A percentile compares a stretch with the other conserved stretches of the same genome.
phyloP scores from a whole-genome alignment of 2,797 vertebrate genomes.

The Pogoniulus pusillus region DNA sequence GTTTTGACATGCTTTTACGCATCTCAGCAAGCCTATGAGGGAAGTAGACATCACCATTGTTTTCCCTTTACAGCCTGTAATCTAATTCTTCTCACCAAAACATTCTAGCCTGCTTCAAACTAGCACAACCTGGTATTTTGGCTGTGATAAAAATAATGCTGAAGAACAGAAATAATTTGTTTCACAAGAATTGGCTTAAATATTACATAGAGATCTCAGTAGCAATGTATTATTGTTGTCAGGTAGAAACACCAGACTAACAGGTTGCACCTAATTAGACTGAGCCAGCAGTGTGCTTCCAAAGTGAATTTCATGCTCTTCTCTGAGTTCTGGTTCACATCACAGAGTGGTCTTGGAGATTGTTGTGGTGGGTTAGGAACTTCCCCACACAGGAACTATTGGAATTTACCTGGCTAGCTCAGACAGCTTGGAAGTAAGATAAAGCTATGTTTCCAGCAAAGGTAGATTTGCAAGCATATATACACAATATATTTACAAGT shows the following conservation, averaged over 20 bases:
- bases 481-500: too few species aligned
- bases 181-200: neutral
- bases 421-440: too few species aligned
- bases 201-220: neutral
- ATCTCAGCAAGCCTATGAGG: too few species aligned
- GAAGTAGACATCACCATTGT: too few species aligned
- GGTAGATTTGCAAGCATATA: too few species aligned
- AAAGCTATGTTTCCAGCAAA: too few species aligned
- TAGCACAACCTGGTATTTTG: neutral
- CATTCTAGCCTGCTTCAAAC: too few species aligned
- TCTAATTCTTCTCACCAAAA: too few species aligned
- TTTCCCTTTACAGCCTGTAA: too few species aligned
- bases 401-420: too few species aligned
- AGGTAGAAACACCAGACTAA: neutral
- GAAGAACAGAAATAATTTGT: neutral
- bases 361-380: neutral
- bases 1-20: too few species aligned
- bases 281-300: neutral
- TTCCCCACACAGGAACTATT: too few species aligned
- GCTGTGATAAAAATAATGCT: neutral
- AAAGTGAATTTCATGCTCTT: neutral
- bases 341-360: neutral
- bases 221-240: neutral
- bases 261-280: neutral
- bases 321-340: neutral